These are phyloP conservation scores for Poeciliopsis gracilis DNA, from an alignment of 2,797 vertebrate genomes.

Conservation along the genomic window DNA sequence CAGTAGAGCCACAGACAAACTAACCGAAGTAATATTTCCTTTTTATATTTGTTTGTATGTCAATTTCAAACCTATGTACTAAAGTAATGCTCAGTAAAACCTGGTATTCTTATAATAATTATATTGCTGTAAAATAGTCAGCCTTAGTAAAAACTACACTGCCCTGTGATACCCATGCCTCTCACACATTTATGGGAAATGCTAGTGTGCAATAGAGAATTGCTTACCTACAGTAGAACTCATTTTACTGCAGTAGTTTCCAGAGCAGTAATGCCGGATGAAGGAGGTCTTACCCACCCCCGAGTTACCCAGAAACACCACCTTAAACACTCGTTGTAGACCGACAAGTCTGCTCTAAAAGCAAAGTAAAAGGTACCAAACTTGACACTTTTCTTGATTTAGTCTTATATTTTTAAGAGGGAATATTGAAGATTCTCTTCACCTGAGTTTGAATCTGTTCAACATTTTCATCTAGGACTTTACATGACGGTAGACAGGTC, in stretches of 20 bases:
- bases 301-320: conserved; percentile 87
- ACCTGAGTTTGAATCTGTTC: conserved; percentile 63
- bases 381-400: neutral
- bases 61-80: neutral
- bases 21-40: neutral
- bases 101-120: neutral
- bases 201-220: too few relatives aligned
- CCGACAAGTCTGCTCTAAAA: conserved; percentile 54
- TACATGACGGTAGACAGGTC: conserved; percentile 66
- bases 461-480: conserved; percentile 47
- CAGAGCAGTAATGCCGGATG: conserved; percentile 85
- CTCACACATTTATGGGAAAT: neutral
- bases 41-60: neutral
- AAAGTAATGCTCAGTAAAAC: neutral
- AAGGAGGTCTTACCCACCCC: conserved; percentile 89
- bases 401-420: neutral
- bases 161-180: neutral
- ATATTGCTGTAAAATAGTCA: neutral
- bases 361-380: conserved; percentile 43
- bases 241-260: conserved; percentile 72
- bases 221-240: conserved; percentile 82
- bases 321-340: conserved; percentile 82
- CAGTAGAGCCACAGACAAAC: neutral
- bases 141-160: neutral
- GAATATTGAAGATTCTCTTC: conserved; percentile 41